A percentile compares a stretch with the other conserved stretches of the same genome.
These are phyloP conservation scores for Xyrichtys novacula DNA, from an alignment of 2,797 vertebrate species.

Conservation along the genomic window DNA sequence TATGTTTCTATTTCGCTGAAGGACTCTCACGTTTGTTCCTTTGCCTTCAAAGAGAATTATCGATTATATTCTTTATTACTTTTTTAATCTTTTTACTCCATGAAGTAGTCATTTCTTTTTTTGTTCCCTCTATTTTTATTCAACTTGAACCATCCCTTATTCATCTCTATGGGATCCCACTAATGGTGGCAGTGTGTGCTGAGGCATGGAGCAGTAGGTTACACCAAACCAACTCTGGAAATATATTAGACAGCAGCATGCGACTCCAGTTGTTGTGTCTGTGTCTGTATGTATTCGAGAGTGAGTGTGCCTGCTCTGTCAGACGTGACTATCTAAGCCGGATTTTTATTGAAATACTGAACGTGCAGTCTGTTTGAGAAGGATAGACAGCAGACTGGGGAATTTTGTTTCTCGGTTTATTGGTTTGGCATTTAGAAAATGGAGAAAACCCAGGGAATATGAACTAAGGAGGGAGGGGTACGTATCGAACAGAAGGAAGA, in stretches of 20 bases:
- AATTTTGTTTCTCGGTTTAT: slow-evolving; percentile 79
- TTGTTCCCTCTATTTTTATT: slow-evolving; percentile 73
- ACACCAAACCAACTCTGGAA: slow-evolving; percentile 70
- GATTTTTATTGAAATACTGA: slow-evolving; percentile 80
- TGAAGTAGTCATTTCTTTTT: slow-evolving; percentile 16
- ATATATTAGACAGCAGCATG: slow-evolving; percentile 53
- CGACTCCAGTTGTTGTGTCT: slow-evolving; percentile 34
- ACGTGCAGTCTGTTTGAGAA: slow-evolving; percentile 65
- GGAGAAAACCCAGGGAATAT: slow-evolving; percentile 68
- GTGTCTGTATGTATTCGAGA: slow-evolving; percentile 27
- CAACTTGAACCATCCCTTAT: slow-evolving; percentile 75
- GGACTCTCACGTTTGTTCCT: slow-evolving; percentile 14
- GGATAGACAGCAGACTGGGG: slow-evolving; percentile 48
- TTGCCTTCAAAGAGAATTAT: slow-evolving; percentile 5
- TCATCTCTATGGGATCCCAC: slow-evolving; percentile 75
- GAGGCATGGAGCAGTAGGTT: slow-evolving; percentile 61
- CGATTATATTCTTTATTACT: slow-evolving; percentile 4
- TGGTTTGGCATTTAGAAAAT: slow-evolving; percentile 81
- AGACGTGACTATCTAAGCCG: slow-evolving; percentile 73
- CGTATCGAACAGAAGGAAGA: slow-evolving; percentile 72
- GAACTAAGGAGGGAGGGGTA: slow-evolving; percentile 57
- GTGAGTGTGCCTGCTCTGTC: slow-evolving; percentile 51
- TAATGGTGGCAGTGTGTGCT: slow-evolving; percentile 74
- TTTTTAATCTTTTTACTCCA: slow-evolving; percentile 2
- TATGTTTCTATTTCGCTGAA: slow-evolving; percentile 5